Evolutionary conservation across 2,797 vertebrate species (phyloP), one percentile per base, ranked within the genome.

Genomic region (Coluber constrictor): DNA sequence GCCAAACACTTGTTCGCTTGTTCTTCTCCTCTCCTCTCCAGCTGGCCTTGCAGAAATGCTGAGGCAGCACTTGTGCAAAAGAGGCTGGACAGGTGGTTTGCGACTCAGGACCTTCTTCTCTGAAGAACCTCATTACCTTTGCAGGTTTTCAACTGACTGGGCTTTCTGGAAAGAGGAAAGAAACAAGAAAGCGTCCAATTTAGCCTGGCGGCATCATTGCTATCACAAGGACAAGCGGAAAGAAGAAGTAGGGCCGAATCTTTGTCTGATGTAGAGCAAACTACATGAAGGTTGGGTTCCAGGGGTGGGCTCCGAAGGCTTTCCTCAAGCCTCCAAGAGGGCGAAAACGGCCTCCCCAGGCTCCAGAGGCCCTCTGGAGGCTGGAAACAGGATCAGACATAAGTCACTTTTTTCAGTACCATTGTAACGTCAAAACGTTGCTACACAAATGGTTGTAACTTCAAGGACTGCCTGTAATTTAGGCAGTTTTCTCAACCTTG

Each of bases 1-100:
- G 96, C 97, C 96, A 96, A 97, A 97, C 96, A 96, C 96, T 95
- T 92, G 88, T 92, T 96, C 93, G 88, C 94, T 96, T 97, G 94
- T 96, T 97, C 95, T 95, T 88, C 92, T 10, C 51, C 1, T 54
- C 51, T 94, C 95, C 94, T 92, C 88, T 79, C 94, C 54, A 13
- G 93, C 51, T 87, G 91, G 51, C 47, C 47, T 90, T 23, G 57
- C 25, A 87, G 37, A 66, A 37, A 96, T 95, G 93, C 4, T 93
- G 92, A 93, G 90, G 91, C 12, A 88, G 93, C 92, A 90, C 43
- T 93, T 25, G 29, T 92, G 90, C 90, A 51, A 95, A 94, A 43
- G 59, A n/a, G 23, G 90, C 56, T 32, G 27, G 90, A 3, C 0
- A 32, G 93, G n/a, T 10, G 56, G 12, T 54, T 47, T 63, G 74